Evolutionary conservation across 1,140 invertebrate genomes (phyloP).

Genomic region (Pteromalus puparum): DNA sequence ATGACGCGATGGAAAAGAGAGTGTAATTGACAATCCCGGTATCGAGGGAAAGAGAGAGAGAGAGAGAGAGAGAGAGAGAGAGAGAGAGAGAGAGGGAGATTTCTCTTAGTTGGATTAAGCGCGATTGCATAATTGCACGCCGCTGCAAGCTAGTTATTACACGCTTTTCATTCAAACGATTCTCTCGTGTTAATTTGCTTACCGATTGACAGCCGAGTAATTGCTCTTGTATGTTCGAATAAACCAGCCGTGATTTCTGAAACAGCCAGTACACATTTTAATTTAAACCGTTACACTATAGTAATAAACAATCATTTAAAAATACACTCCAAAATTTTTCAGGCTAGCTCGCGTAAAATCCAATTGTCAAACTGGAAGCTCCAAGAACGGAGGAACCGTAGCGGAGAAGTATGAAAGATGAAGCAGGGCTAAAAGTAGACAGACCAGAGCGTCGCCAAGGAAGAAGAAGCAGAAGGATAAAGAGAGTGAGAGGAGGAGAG

Average conservation of each 20-base stretch:
- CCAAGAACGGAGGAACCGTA: not conserved
- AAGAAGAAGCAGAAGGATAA: conserved; percentile 2
- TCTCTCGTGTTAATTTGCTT: not conserved
- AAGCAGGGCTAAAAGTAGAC: conserved; percentile 24
- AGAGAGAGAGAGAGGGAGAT: not conserved
- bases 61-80: too few relatives aligned
- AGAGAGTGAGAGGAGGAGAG: conserved; percentile 32
- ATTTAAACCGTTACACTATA: too few relatives aligned
- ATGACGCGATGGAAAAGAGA: not conserved
- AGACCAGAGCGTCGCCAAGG: conserved; percentile 8
- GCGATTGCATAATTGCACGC: not conserved
- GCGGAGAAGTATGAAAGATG: conserved; percentile 18
- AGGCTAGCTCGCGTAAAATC: not conserved
- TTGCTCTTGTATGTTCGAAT: not conserved
- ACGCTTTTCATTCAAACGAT: not conserved
- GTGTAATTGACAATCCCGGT: not conserved
- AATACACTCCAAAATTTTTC: too few relatives aligned
- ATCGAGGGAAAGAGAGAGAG: not conserved
- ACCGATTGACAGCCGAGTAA: not conserved
- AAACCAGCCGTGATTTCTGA: too few relatives aligned
- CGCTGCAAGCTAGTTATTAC: not conserved
- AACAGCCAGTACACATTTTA: too few relatives aligned
- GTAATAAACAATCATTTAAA: too few relatives aligned
- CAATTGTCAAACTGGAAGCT: not conserved
- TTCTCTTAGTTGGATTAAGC: not conserved